Conservation (phyloP, 2,888 invertebrate genomes). For the Operophtera brumata region DNA sequence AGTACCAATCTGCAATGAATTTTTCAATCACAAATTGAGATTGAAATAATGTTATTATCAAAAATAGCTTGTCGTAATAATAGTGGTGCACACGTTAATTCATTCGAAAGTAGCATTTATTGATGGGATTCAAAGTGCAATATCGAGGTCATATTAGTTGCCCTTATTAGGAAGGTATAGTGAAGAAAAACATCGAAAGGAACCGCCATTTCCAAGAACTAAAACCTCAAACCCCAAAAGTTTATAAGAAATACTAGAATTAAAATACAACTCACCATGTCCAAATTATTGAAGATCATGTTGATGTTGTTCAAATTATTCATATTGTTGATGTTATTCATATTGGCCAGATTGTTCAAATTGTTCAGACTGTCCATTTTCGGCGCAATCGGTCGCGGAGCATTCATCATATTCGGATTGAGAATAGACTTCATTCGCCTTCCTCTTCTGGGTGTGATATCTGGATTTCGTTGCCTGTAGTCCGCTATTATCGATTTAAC, state of each 20-base stretch:
- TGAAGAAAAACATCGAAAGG: too few species aligned
- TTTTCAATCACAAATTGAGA: slow-evolving; percentile 1
- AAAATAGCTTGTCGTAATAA: too few species aligned
- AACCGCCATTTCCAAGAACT: too few species aligned
- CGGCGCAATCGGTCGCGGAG: slow-evolving; percentile 69
- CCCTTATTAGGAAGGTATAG: too few species aligned
- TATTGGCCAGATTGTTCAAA: slow-evolving; percentile 14
- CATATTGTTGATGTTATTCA: slow-evolving; percentile 12
- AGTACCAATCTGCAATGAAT: not conserved
- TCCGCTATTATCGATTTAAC: slow-evolving; percentile 91
- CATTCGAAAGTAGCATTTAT: too few species aligned
- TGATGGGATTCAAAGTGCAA: too few species aligned
- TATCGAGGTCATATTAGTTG: too few species aligned
- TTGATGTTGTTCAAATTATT: slow-evolving; percentile 56
- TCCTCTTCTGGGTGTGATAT: slow-evolving; percentile 85
- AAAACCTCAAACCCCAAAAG: too few species aligned
- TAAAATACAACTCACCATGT: slow-evolving; percentile 63
- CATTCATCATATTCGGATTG: slow-evolving; percentile 71
- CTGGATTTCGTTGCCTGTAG: slow-evolving; percentile 88
- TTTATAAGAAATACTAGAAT: too few species aligned
- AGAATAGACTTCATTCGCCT: slow-evolving; percentile 81
- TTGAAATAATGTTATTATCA: not conserved
- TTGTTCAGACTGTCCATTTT: slow-evolving; percentile 60
- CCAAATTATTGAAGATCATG: slow-evolving; percentile 74
- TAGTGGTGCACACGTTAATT: too few species aligned